Percentiles rank a stretch among this genome's conserved stretches.
Conservation (phyloP, 2,888 invertebrate genomes). For the Spatulosminthurus flaviceps region DNA sequence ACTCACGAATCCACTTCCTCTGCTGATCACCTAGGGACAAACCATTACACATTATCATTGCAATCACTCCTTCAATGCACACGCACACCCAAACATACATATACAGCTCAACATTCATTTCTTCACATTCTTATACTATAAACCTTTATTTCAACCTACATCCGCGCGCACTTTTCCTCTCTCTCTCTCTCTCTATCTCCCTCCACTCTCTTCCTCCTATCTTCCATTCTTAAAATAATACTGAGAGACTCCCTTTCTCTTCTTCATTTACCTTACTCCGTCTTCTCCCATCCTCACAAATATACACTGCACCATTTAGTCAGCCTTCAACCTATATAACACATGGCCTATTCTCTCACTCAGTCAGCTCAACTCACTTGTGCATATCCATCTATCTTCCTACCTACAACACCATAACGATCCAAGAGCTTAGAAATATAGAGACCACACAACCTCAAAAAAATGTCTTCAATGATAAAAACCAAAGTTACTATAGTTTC, state of each 20-base stretch:
- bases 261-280: constrained; percentile 51
- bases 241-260: constrained; percentile 52
- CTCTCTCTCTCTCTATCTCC: constrained; percentile 54
- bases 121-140: constrained; percentile 44
- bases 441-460: not conserved
- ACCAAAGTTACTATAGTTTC: not conserved
- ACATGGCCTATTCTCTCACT: not conserved
- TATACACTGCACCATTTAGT: not conserved
- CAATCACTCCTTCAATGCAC: constrained; percentile 36
- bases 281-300: not conserved
- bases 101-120: constrained; percentile 21
- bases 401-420: too few species aligned
- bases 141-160: constrained; percentile 55
- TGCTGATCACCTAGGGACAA: constrained; percentile 55
- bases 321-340: constrained; percentile 2
- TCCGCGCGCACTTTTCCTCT: constrained; percentile 40
- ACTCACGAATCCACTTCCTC: constrained; percentile 50
- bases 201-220: constrained; percentile 53
- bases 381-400: too few species aligned
- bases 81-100: constrained; percentile 22
- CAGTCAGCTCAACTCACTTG: too few species aligned
- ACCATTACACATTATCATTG: constrained; percentile 50
- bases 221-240: constrained; percentile 48
- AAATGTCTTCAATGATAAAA: constrained; percentile 2
- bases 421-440: not conserved